Evolutionary conservation across 2,113 vertebrate species (phyloP).

Genomic region (Pyxicephalus adspersus): DNA sequence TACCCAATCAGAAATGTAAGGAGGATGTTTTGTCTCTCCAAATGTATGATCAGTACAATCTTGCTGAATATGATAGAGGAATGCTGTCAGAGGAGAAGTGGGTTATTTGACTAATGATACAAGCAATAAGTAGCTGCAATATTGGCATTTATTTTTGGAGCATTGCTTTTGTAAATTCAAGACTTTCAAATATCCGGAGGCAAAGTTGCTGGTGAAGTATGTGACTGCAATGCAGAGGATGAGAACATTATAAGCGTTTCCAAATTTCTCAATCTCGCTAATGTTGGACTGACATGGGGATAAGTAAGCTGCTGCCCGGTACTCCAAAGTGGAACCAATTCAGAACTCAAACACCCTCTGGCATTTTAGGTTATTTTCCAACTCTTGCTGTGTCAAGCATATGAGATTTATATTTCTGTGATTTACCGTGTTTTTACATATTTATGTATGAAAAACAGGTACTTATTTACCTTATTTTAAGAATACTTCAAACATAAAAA

Average conservation of each 20-base stretch:
- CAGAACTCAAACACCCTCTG: neutral
- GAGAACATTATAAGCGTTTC: neutral
- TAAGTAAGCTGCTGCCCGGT: slow-evolving; percentile 13
- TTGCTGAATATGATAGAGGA: neutral
- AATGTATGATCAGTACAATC: neutral
- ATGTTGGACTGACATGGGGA: slow-evolving; percentile 20
- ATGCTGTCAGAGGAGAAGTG: neutral
- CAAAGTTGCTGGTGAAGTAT: slow-evolving; percentile 29
- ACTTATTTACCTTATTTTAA: neutral
- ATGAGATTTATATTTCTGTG: neutral
- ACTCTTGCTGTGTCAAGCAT: neutral
- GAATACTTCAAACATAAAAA: neutral
- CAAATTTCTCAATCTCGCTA: slow-evolving; percentile 12
- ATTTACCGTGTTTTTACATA: neutral
- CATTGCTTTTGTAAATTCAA: neutral
- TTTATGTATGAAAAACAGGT: neutral
- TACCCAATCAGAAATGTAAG: neutral
- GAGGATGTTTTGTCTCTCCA: neutral
- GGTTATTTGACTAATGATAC: neutral
- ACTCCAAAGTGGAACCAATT: slow-evolving; percentile 2
- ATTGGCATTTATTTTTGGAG: neutral
- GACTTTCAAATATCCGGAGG: slow-evolving; percentile 24
- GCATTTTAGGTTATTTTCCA: neutral
- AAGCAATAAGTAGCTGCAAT: slow-evolving; percentile 4
- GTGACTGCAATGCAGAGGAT: slow-evolving; percentile 41